Conservation (phyloP, 2,888 invertebrate genomes). For the Mactromeris polynyma region DNA sequence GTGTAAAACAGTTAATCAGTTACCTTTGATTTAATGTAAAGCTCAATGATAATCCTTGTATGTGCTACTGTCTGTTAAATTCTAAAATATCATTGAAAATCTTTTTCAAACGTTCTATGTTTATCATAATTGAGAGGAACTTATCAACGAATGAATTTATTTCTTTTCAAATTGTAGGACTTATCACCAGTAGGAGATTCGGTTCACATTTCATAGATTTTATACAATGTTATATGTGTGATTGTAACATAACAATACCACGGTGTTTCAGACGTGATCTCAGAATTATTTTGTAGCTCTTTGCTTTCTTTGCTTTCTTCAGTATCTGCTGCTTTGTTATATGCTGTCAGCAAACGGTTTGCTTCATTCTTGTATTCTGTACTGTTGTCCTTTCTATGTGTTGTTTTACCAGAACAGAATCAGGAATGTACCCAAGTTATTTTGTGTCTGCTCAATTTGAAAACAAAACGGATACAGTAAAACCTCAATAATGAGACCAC, state of each 20-base stretch:
- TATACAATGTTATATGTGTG: background rate
- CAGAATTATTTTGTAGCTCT: slow-evolving; percentile 10
- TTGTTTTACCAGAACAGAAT: background rate
- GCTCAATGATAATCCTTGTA: background rate
- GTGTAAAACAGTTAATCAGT: no score
- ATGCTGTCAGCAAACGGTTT: background rate
- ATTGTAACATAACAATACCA: slow-evolving; percentile 1
- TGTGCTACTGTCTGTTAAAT: slow-evolving; percentile 1
- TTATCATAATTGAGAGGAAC: background rate
- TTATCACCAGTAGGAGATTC: background rate
- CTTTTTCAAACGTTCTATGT: background rate
- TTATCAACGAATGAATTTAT: background rate
- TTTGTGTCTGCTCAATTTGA: background rate
- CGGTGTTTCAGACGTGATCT: slow-evolving; percentile 16
- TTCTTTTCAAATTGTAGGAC: background rate
- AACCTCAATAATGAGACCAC: no score
- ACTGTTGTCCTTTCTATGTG: background rate
- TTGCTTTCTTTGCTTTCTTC: background rate
- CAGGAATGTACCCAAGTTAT: background rate
- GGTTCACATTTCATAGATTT: background rate
- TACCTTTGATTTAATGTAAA: no score
- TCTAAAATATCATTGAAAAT: background rate
- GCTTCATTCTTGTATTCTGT: background rate
- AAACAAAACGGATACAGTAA: no score
- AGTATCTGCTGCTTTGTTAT: background rate